A percentile compares a stretch with the other conserved stretches of the same genome.
Evolutionary conservation across 2,113 vertebrate genomes (phyloP).

Genomic region (Pangasianodon gigas): DNA sequence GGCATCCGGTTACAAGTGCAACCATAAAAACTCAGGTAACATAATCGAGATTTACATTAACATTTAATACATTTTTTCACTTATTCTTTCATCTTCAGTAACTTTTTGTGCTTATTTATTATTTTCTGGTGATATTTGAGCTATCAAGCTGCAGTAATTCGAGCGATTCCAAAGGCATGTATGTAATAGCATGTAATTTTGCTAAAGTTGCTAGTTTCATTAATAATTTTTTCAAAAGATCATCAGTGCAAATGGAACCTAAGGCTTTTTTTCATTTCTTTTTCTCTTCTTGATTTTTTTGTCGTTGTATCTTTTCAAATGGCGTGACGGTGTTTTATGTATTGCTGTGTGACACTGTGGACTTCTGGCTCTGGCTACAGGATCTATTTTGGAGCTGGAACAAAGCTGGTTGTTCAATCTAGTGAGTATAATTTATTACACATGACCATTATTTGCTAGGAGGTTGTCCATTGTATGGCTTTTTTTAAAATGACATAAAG

Average conservation of each 20-base stretch:
- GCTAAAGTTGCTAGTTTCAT: not conserved
- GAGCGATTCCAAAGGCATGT: not conserved
- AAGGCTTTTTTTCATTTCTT: not conserved
- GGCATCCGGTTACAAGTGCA: not conserved
- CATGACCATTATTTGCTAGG: not conserved
- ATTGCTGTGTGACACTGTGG: conserved; percentile 36
- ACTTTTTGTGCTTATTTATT: not conserved
- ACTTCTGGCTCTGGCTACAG: conserved; percentile 10
- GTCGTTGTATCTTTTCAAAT: not conserved
- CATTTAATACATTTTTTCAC: not conserved
- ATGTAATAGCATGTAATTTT: not conserved
- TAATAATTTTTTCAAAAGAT: not conserved
- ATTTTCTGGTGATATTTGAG: not conserved
- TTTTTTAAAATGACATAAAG: not conserved
- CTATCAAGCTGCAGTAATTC: not conserved
- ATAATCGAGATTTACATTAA: not conserved
- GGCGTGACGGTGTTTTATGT: conserved; percentile 30
- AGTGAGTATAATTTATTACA: conserved; percentile 44
- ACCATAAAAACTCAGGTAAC: not conserved
- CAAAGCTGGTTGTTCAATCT: conserved; percentile 33
- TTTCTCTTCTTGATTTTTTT: not conserved
- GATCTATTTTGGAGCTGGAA: conserved; percentile 47
- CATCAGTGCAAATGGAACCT: not conserved
- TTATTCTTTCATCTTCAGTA: not conserved
- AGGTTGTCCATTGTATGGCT: not conserved